phyloP scores from a whole-genome alignment of 23 tunicate genomes.

The Halocynthia roretzi region DNA sequence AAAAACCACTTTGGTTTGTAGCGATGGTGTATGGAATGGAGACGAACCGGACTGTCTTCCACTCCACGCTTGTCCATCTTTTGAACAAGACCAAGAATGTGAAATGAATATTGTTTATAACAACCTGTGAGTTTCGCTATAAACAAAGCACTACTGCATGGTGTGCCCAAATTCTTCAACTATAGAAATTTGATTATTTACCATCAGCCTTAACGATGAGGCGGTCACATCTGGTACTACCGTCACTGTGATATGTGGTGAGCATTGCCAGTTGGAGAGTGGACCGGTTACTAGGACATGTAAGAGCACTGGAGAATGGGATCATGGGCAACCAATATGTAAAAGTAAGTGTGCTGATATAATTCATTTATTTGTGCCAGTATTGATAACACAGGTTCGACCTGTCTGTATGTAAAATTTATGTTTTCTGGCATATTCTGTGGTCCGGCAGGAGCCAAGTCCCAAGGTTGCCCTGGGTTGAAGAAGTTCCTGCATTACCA shows the following conservation, averaged over 20 bases:
- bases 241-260: constrained; percentile 34
- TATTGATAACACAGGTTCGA: background rate
- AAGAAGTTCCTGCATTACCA: background rate
- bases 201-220: constrained; percentile 12
- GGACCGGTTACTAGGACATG: constrained; percentile 32
- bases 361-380: background rate
- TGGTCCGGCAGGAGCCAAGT: background rate
- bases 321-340: constrained; percentile 44
- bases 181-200: background rate
- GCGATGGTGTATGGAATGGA: constrained; percentile 41
- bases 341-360: constrained; percentile 29
- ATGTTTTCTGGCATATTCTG: background rate
- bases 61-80: constrained; percentile 23
- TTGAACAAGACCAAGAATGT: constrained; percentile 8
- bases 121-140: constrained; percentile 34
- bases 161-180: background rate
- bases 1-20: constrained; percentile 18
- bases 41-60: constrained; percentile 39
- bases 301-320: constrained; percentile 35
- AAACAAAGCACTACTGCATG: too few species aligned
- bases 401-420: background rate
- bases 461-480: background rate
- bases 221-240: constrained; percentile 41
- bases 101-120: constrained; percentile 20
- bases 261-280: constrained; percentile 8